A percentile compares a stretch with the other conserved stretches of the same genome.
Conservation (phyloP, 2,888 invertebrate genomes). For the Orgyia antiqua region DNA sequence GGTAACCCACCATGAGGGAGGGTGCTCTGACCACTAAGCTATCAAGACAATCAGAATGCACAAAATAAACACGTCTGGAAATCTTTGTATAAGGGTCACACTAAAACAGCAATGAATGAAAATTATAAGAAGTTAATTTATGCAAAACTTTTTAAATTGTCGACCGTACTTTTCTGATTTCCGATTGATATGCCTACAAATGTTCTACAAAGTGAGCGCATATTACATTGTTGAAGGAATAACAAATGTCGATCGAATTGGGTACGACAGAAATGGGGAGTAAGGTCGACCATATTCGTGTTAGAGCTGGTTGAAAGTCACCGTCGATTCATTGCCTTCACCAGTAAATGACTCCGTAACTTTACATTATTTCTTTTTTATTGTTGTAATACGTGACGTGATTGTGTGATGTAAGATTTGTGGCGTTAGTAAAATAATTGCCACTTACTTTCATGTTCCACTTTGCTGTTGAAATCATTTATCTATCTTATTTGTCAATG, state of each 20-base stretch:
- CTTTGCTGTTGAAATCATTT: slow-evolving; percentile 8
- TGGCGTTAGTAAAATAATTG: slow-evolving; percentile 14
- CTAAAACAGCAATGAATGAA: background rate
- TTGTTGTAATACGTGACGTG: slow-evolving; percentile 24
- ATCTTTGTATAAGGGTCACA: slow-evolving; percentile 9
- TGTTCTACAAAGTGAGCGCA: slow-evolving; percentile 38
- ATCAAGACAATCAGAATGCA: slow-evolving; percentile 71
- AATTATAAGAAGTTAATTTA: too few relatives aligned
- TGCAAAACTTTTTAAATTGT: too few relatives aligned
- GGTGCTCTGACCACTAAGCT: slow-evolving; percentile 76
- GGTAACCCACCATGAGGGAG: slow-evolving; percentile 59
- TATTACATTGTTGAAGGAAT: slow-evolving; percentile 36
- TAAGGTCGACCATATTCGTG: slow-evolving; percentile 50
- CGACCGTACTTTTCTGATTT: slow-evolving; percentile 34
- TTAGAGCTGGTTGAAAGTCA: slow-evolving; percentile 35
- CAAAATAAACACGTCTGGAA: slow-evolving; percentile 36
- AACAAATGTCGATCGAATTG: slow-evolving; percentile 43
- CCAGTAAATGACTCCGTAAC: slow-evolving; percentile 28
- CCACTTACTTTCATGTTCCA: slow-evolving; percentile 14
- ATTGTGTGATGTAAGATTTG: slow-evolving; percentile 19
- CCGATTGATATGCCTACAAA: background rate
- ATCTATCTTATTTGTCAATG: slow-evolving; percentile 3
- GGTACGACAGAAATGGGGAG: slow-evolving; percentile 46
- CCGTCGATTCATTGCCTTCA: slow-evolving; percentile 38
- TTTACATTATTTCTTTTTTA: slow-evolving; percentile 29